These are phyloP conservation scores for Arctopsyche grandis DNA, from an alignment of 1,140 invertebrate species.

Conservation along the genomic window DNA sequence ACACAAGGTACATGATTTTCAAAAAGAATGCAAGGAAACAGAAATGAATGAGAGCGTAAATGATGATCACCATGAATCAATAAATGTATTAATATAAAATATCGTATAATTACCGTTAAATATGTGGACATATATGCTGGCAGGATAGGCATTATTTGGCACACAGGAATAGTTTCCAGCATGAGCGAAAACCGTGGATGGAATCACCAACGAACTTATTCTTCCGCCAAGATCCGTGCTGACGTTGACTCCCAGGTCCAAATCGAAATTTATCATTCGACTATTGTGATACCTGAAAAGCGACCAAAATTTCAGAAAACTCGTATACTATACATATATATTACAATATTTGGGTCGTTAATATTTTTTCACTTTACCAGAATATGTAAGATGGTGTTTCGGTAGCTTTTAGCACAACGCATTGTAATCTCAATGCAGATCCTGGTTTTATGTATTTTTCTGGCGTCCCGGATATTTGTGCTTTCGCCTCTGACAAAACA, in stretches of 20 bases:
- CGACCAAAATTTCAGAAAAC: neutral
- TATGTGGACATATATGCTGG: constrained; percentile 76
- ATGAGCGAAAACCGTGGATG: constrained; percentile 66
- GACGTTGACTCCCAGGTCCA: constrained; percentile 74
- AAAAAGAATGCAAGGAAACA: too few relatives aligned
- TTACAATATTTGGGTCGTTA: neutral
- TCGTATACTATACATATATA: neutral
- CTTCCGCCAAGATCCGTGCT: constrained; percentile 65
- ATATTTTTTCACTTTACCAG: constrained; percentile 63
- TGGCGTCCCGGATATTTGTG: constrained; percentile 74
- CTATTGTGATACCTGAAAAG: constrained; percentile 71
- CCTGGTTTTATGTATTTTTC: constrained; percentile 79
- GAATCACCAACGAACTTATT: constrained; percentile 62
- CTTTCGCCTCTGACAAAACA: constrained; percentile 72
- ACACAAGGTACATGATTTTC: too few relatives aligned
- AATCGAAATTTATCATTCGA: constrained; percentile 79
- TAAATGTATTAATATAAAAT: neutral
- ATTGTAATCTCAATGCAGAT: constrained; percentile 73
- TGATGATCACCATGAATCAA: too few relatives aligned
- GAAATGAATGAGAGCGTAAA: too few relatives aligned
- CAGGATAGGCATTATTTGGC: constrained; percentile 75
- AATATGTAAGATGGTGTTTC: constrained; percentile 76
- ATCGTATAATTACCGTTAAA: constrained; percentile 70
- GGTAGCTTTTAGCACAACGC: constrained; percentile 73
- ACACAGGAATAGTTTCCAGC: constrained; percentile 80